Evolutionary conservation across 2,113 vertebrate species (phyloP).

Genomic region (Zosterops japonicus): DNA sequence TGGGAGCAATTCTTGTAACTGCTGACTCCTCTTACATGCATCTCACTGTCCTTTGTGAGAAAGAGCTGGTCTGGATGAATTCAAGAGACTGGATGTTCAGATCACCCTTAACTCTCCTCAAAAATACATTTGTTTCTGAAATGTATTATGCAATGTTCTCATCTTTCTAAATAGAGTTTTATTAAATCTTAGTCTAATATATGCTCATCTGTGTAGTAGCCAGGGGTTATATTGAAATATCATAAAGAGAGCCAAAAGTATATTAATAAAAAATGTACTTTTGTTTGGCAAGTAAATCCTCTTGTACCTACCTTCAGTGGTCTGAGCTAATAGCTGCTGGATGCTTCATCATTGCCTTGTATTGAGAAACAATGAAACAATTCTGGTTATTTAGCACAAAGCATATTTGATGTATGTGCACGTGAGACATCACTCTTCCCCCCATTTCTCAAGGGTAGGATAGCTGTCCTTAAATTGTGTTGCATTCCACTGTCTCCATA

Average conservation of each 20-base stretch:
- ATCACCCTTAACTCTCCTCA: neutral
- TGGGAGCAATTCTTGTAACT: neutral
- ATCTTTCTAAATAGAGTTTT: constrained; percentile 44
- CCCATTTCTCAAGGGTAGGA: fast-evolving
- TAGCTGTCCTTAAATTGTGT: neutral
- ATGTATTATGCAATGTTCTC: constrained; percentile 27
- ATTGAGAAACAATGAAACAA: neutral
- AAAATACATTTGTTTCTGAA: constrained; percentile 32
- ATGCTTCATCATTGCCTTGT: neutral
- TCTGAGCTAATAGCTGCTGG: neutral
- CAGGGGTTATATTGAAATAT: constrained; percentile 54
- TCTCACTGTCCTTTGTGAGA: neutral
- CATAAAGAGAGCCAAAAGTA: constrained; percentile 29
- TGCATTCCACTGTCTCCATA: neutral
- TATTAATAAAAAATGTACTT: constrained; percentile 56
- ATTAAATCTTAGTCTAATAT: constrained; percentile 48
- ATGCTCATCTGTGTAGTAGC: constrained; percentile 17
- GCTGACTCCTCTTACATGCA: neutral
- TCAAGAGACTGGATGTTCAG: neutral
- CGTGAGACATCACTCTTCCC: fast-evolving
- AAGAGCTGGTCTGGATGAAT: neutral
- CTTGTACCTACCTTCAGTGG: neutral
- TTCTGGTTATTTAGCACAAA: neutral
- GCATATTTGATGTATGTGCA: fast-evolving
- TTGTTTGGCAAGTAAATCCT: constrained; percentile 17